Conservation (phyloP, 2,888 invertebrate genomes). For the Himalopsyche japonica region DNA sequence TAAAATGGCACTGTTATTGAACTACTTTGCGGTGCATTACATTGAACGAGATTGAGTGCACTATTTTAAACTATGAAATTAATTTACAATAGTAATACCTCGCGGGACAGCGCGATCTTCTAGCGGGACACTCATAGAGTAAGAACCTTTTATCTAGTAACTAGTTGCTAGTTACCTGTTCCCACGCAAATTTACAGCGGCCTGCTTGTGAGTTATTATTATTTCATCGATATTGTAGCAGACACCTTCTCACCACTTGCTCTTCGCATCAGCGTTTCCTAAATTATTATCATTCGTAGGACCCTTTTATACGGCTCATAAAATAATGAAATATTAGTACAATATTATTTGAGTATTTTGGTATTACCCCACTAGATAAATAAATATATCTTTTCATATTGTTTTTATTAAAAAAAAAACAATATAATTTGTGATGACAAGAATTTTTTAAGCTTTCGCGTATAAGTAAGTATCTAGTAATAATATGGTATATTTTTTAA, state of each 20-base stretch:
- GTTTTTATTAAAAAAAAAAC: no score
- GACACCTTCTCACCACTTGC: not conserved
- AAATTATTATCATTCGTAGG: no score
- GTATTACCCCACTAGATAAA: no score
- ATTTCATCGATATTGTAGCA: not conserved
- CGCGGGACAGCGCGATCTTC: not conserved
- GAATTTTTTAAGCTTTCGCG: no score
- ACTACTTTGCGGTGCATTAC: not conserved
- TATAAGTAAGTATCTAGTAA: no score
- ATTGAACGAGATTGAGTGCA: not conserved
- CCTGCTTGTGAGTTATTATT: not conserved
- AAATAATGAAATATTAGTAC: no score
- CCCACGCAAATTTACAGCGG: constrained; percentile 9
- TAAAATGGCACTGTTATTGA: not conserved
- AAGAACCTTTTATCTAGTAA: not conserved
- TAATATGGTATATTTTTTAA: no score
- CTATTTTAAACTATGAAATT: constrained; percentile 3
- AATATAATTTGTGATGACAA: no score
- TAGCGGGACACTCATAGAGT: not conserved
- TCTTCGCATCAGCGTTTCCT: not conserved
- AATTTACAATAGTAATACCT: constrained; percentile 10
- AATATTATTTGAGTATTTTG: no score
- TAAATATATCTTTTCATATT: no score
- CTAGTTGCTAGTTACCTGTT: not conserved
- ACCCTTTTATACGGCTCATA: no score